A percentile compares a stretch with the other conserved stretches of the same genome.
Conservation (phyloP, 2,888 invertebrate species). For the Caenorhabditis wallacei region DNA sequence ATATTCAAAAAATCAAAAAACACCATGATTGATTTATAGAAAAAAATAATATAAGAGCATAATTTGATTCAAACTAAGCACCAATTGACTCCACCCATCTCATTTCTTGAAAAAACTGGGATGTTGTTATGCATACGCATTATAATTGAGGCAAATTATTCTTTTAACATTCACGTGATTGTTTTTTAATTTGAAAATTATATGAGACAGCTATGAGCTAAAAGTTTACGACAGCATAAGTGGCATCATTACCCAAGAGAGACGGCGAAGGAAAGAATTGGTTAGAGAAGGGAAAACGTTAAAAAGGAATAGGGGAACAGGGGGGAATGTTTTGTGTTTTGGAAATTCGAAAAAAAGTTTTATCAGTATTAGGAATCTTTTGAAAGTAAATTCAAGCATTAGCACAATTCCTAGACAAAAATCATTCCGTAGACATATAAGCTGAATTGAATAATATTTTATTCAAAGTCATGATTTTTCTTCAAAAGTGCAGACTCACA, state of each 20-base stretch:
- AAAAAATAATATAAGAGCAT: not conserved
- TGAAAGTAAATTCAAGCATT: not conserved
- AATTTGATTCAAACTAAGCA: not conserved
- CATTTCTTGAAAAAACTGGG: not conserved
- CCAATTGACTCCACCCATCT: not conserved
- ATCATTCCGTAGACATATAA: not conserved
- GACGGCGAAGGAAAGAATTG: not conserved
- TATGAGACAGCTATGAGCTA: conserved; percentile 13
- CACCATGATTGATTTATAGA: not conserved
- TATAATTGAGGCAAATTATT: conserved; percentile 23
- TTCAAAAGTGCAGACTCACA: not conserved
- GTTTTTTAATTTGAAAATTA: conserved; percentile 28
- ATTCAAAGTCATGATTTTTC: not conserved
- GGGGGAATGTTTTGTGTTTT: conserved; percentile 1
- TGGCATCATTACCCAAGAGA: conserved; percentile 21
- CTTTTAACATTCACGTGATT: not conserved
- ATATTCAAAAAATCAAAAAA: too few species aligned
- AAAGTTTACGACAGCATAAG: conserved; percentile 32
- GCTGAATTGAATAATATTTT: not conserved
- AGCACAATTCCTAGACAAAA: not conserved
- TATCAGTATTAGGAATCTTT: conserved; percentile 17
- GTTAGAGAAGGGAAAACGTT: not conserved
- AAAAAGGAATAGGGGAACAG: not conserved
- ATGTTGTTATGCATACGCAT: not conserved
- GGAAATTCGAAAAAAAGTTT: not conserved